phyloP scores from a whole-genome alignment of 2,888 invertebrate species.

The Notocelia uddmanniana region DNA sequence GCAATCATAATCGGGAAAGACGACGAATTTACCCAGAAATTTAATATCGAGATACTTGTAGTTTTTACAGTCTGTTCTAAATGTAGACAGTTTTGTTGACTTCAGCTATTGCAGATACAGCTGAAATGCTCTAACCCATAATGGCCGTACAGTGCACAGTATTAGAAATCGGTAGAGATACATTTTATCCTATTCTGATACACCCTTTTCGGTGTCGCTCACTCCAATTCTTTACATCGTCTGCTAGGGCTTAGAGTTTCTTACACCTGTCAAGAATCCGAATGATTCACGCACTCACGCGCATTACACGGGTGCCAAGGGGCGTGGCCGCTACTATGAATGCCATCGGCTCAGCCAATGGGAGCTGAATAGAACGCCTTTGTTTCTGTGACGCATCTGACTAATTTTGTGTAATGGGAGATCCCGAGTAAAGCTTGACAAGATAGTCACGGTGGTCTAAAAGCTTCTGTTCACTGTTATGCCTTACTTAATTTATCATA shows the following conservation, averaged over 20 bases:
- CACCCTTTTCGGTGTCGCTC: too few species aligned
- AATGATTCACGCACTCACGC: conserved; percentile 18
- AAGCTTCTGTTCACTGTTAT: too few species aligned
- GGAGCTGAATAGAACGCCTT: conserved; percentile 13
- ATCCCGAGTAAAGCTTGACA: neutral
- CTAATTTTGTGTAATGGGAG: neutral
- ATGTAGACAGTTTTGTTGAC: too few species aligned
- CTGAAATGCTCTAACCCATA: too few species aligned
- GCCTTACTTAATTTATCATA: too few species aligned
- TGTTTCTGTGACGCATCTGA: neutral
- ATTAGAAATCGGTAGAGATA: too few species aligned
- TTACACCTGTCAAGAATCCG: neutral
- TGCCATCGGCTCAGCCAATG: conserved; percentile 23
- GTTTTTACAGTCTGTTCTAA: too few species aligned
- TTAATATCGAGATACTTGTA: too few species aligned
- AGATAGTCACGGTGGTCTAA: neutral
- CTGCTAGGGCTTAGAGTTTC: neutral
- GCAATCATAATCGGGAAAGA: too few species aligned
- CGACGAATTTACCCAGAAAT: too few species aligned
- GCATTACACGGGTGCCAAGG: conserved; percentile 27
- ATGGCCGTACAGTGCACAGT: too few species aligned
- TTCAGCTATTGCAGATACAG: too few species aligned
- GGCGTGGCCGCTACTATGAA: conserved; percentile 25
- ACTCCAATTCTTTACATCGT: neutral
- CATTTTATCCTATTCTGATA: neutral